Evolutionary conservation across 37 sponge, comb jelly and placozoan species (phyloP), one percentile per base, ranked within the genome.

Genomic region (Aplysina aerophoba): DNA sequence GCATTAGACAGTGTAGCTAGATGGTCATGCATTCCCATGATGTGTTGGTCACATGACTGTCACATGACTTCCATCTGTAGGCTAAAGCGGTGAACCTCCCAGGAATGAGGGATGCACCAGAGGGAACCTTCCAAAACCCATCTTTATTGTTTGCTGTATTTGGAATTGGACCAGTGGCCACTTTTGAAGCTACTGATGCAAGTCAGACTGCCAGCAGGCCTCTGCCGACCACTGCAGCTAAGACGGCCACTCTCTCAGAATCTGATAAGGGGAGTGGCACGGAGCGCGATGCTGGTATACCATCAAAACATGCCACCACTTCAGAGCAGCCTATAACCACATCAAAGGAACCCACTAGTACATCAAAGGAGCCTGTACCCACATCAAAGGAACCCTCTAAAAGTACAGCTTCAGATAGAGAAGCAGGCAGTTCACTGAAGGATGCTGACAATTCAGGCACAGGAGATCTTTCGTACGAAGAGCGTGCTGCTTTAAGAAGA

Each of bases 101-200:
- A 36, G 88, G 85, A 2, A 93, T 93, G 93, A 90, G 87, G n/a
- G 90, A 93, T 55, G 93, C 83, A 35, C 93, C 93, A 17, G 38
- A 68, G 17, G 55, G 85, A 0, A 90, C 85, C 0, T 93, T 93
- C 73, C 79, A 87, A 16, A 81, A 89, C 87, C 62, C 85, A 64
- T 4, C 77, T 16, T 34, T 55, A 16, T 80, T 93, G 60, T 89
- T 93, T 62, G 75, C 61, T 37, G 78, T 75, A 19, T 75, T 75
- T 75, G 78, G 78, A 41, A 75, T 75, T 22, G 25, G 21, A 41
- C 38, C 41, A 11, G 17, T 25, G 11, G n/a, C 78, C 2, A 24
- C 78, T 41, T 4, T 15, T 11, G n/a, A 75, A 14, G 15, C 50
- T 22, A 19, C 50, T 44, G 17, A 41, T 24, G 41, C 22, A 1